Percentiles rank a stretch among this genome's conserved stretches.
Conservation (phyloP, 2,113 vertebrate genomes). For the Oncorhynchus mykiss region DNA sequence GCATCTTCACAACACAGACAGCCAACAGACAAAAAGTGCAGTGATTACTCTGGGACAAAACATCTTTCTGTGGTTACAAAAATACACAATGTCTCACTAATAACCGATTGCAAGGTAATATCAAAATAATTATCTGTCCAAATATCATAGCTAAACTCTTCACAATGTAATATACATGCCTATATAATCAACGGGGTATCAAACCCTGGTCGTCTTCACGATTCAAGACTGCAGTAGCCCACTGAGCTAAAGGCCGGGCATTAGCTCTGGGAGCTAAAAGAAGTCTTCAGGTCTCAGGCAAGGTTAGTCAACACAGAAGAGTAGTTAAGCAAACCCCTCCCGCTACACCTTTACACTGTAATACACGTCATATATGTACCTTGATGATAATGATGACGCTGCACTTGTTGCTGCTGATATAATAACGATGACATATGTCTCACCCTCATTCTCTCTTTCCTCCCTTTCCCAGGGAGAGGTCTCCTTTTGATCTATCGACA, state of each 20-base stretch:
- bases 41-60: slow-evolving; percentile 38
- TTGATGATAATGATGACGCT: too few relatives aligned
- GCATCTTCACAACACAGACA: slow-evolving; percentile 48
- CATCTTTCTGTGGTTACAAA: slow-evolving; percentile 40
- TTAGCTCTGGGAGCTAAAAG: neutral
- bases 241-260: neutral
- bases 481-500: too few relatives aligned
- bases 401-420: neutral
- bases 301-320: too few relatives aligned
- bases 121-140: slow-evolving; percentile 32
- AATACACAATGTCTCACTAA: slow-evolving; percentile 12
- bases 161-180: slow-evolving; percentile 20
- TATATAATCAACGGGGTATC: neutral
- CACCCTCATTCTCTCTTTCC: neutral
- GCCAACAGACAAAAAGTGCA: slow-evolving; percentile 40
- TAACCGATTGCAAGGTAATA: slow-evolving; percentile 22
- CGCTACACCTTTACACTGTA: neutral
- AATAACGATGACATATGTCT: neutral
- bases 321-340: neutral
- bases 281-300: too few relatives aligned
- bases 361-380: too few relatives aligned
- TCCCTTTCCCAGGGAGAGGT: too few relatives aligned
- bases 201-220: neutral
- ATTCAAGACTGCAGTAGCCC: slow-evolving; percentile 4
- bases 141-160: slow-evolving; percentile 30